phyloP scores from a whole-genome alignment of 2,113 vertebrate genomes.

The Dicaeum eximium region DNA sequence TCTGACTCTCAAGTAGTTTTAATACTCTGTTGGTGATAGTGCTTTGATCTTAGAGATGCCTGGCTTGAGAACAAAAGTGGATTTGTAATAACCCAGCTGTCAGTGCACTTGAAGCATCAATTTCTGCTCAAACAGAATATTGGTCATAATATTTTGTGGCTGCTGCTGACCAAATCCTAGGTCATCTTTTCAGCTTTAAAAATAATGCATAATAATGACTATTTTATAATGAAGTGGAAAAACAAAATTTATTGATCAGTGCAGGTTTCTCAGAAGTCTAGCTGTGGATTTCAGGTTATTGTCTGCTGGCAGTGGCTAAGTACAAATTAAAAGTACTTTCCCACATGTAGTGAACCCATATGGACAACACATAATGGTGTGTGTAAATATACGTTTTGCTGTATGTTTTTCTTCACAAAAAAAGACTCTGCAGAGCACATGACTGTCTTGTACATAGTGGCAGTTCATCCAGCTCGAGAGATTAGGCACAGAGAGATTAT shows the following conservation, averaged over 20 bases:
- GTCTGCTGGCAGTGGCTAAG: not conserved
- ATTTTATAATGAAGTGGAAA: not conserved
- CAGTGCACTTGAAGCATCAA: not conserved
- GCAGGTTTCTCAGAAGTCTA: not conserved
- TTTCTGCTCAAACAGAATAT: not conserved
- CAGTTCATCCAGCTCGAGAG: not conserved
- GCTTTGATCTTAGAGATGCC: not conserved
- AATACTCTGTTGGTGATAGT: not conserved
- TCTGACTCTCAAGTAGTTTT: not conserved
- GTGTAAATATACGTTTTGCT: not conserved
- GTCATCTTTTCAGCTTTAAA: not conserved
- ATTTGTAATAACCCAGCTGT: not conserved
- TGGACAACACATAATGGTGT: not conserved
- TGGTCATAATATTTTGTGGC: not conserved
- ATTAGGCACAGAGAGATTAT: slow-evolving; percentile 37
- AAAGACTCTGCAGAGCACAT: not conserved
- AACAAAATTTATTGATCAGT: not conserved
- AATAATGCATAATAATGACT: not conserved
- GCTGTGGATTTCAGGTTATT: not conserved
- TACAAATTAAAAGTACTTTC: not conserved
- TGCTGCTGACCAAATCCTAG: not conserved
- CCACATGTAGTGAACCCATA: not conserved
- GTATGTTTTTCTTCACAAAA: not conserved
- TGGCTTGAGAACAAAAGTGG: not conserved
- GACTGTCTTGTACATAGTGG: not conserved